phyloP scores from a whole-genome alignment of 2,888 invertebrate genomes.

The Selenia dentaria region DNA sequence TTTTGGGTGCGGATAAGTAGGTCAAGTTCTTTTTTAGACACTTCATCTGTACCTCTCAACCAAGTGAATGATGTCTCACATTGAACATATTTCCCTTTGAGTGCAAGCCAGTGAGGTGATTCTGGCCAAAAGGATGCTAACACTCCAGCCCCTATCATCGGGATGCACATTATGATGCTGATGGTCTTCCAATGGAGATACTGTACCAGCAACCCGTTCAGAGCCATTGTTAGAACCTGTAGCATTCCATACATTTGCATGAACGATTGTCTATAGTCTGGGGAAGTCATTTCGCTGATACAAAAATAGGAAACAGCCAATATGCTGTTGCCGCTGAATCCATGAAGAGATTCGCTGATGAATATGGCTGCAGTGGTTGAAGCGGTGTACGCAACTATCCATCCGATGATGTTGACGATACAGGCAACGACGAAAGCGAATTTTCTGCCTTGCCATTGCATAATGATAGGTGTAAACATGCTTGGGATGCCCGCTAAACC shows the following conservation, averaged over 20 bases:
- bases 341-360: conserved; percentile 16
- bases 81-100: conserved; percentile 25
- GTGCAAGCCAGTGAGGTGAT: conserved; percentile 33
- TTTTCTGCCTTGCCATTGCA: conserved; percentile 19
- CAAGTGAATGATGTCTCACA: conserved; percentile 27
- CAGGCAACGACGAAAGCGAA: conserved; percentile 12
- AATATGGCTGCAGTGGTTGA: background rate
- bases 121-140: conserved; percentile 29
- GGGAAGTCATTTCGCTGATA: conserved; percentile 27
- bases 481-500: conserved; percentile 15
- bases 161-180: conserved; percentile 17
- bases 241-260: conserved; percentile 6
- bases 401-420: conserved; percentile 7
- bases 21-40: conserved; percentile 22
- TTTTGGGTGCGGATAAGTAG: conserved; percentile 15
- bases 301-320: conserved; percentile 14
- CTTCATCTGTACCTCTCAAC: conserved; percentile 28
- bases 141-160: conserved; percentile 15
- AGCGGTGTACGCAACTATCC: conserved; percentile 5
- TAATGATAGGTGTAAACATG: conserved; percentile 7
- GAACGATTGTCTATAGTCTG: conserved; percentile 15
- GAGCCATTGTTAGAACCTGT: conserved; percentile 17
- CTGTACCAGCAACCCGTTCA: conserved; percentile 6
- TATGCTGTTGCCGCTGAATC: conserved; percentile 19
- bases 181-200: conserved; percentile 26